A percentile compares a stretch with the other conserved stretches of the same genome.
Conservation (phyloP, 2,888 invertebrate species). For the Cataglyphis livida region DNA sequence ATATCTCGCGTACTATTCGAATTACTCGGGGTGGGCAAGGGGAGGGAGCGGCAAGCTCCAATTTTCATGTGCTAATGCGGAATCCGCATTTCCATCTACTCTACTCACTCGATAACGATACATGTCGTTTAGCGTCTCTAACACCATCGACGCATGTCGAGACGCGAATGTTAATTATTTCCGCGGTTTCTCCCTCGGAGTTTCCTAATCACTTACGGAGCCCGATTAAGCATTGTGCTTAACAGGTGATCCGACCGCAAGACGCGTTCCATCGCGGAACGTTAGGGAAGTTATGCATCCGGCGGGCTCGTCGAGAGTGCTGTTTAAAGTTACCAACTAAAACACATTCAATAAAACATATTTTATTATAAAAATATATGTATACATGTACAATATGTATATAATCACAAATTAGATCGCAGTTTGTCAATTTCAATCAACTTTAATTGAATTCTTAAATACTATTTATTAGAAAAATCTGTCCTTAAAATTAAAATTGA, state of each 20-base stretch:
- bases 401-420: neutral
- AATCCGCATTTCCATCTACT: slow-evolving; percentile 9
- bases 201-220: slow-evolving; percentile 80
- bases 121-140: slow-evolving; percentile 43
- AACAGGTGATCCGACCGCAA: slow-evolving; percentile 62
- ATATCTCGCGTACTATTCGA: slow-evolving; percentile 41
- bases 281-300: slow-evolving; percentile 50
- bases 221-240: slow-evolving; percentile 78
- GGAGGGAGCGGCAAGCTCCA: neutral
- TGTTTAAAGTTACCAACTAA: slow-evolving; percentile 21
- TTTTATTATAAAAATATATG: slow-evolving; percentile 7
- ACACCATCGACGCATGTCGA: slow-evolving; percentile 50
- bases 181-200: slow-evolving; percentile 70
- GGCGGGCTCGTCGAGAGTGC: slow-evolving; percentile 27
- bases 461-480: neutral
- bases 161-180: slow-evolving; percentile 79
- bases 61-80: slow-evolving; percentile 49
- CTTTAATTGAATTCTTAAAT: neutral
- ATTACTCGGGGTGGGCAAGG: neutral
- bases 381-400: too few species aligned
- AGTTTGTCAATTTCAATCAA: neutral
- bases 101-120: slow-evolving; percentile 29
- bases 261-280: slow-evolving; percentile 52
- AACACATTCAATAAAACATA: slow-evolving; percentile 14
- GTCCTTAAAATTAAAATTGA: neutral